Evolutionary conservation across 1,140 invertebrate species (phyloP), one percentile per base, ranked within the genome.

Genomic region (Atopsyche davidsoni): DNA sequence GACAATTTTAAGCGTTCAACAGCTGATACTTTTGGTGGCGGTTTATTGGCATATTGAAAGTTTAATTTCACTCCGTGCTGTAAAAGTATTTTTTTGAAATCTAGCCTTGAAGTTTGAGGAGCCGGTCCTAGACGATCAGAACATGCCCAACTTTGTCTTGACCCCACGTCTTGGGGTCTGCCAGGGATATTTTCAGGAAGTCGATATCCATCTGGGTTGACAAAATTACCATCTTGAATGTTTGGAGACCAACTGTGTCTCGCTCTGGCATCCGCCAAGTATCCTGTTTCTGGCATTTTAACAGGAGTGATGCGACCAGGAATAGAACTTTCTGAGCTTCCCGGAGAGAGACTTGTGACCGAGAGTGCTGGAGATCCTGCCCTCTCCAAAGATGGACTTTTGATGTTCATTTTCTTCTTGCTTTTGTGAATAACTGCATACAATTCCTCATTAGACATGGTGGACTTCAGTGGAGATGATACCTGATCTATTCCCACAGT

Each of bases 1-100:
- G 83, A 82, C 21, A 87, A 66, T 69, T 87, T 88, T 4, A 92
- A 63, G 63, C 88, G 80, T 64, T 92, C 88, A 2, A 89, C 86
- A 3, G 89, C 89, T 11, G 88, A 90, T 0, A 87, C 63, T 59
- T 86, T 85, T 7, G 6, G 6, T 6, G 72, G 70, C 44, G 73
- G 66, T 67, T 51, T 77, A 75, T 62, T 75, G 68, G 47, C 75
- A 69, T 68, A 82, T 76, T 69, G 65, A 53, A 70, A 75, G 48
- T 72, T 73, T 10, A 72, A 55, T 63, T 72, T 75, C 4, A 79
- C 70, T 53, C 80, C 79, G 39, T 84, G 81, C 57, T 87, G 83
- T 4, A 87, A 69, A 1, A 92, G 68, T 10, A 91, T 66, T 59
- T 85, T 80, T 64, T 92, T 92, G 61, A 92, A 92, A 64, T 91